Conservation (phyloP, 2,888 invertebrate species). For the Noctua janthina region DNA sequence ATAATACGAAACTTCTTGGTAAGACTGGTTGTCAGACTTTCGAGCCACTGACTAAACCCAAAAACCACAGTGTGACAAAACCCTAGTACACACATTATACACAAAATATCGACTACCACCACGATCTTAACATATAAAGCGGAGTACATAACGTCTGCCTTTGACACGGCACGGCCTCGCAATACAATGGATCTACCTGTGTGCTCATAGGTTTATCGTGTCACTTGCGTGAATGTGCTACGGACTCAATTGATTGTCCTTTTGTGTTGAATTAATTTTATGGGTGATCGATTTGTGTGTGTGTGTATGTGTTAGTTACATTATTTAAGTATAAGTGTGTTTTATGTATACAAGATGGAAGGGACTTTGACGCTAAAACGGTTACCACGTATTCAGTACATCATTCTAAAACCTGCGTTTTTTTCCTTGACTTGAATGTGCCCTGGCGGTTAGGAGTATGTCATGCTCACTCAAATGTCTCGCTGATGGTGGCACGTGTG, state of each 20-base stretch:
- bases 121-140: conserved; percentile 47
- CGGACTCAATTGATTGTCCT: conserved; percentile 53
- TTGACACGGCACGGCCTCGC: conserved; percentile 52
- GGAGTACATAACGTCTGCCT: conserved; percentile 50
- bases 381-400: too few relatives aligned
- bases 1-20: background rate
- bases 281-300: conserved; percentile 23
- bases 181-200: conserved; percentile 55
- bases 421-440: too few relatives aligned
- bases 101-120: conserved; percentile 32
- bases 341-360: background rate
- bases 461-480: too few relatives aligned
- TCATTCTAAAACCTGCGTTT: too few relatives aligned
- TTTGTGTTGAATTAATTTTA: conserved; percentile 58
- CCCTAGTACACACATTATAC: background rate
- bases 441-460: too few relatives aligned
- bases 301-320: background rate
- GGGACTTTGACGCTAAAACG: too few relatives aligned
- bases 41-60: too few relatives aligned
- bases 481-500: too few relatives aligned
- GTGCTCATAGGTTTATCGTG: conserved; percentile 58
- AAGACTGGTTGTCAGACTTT: background rate
- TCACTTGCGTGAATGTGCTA: conserved; percentile 57
- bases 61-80: too few relatives aligned
- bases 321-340: background rate